Base-by-base conservation (phyloP, 2,113 vertebrate genomes). In the Nannobrachium achirus region DNA sequence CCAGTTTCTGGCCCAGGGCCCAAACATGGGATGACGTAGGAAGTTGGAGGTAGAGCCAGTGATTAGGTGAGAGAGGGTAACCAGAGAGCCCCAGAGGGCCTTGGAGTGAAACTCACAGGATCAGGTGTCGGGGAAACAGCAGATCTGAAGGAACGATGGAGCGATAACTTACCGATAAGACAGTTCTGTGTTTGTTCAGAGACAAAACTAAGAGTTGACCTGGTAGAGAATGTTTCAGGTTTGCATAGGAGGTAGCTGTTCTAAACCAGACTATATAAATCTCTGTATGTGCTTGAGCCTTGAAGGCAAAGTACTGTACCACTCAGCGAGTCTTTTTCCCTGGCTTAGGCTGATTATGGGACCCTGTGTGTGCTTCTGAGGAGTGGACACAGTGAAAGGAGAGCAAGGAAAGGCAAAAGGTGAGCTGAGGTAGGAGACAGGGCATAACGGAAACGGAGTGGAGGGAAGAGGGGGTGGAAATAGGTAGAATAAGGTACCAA, bases 121-220 rank as follows among this genome's bases (percentile, higher is more conserved):
- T 88, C 87, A 63, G 78, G 76, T 90, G 71, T 88, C 88, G 16
- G 64, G 61, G 49, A 45, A 57, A 76, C 65, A 75, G 66, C 64
- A 71, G 46, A 64, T 14, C 56, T 49, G 67, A 63, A 14, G 15
- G 14, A 44, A 56, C 64, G 10, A 57, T 16, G 18, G 8, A 64
- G 62, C 44, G 70, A 83, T n/a, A n/a, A n/a, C n/a, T n/a, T n/a
- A n/a, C n/a, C n/a, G n/a, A n/a, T 83, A 72, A 44, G 25, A 33
- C 62, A 73, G 50, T 11, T 42, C 18, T 56, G 39, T 44, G 70
- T 18, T 53, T 20, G 48, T 33, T 49, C 41, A 42, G 20, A 64
- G 6, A 48, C 7, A 40, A 57, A 25, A 46, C 33, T 2, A 4
- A 18, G 62, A 62, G 7, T 7, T 41, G 25, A 58, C 20, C 44